These are phyloP conservation scores for Eurypyga helias DNA, from an alignment of 2,113 vertebrate genomes.

Conservation along the genomic window DNA sequence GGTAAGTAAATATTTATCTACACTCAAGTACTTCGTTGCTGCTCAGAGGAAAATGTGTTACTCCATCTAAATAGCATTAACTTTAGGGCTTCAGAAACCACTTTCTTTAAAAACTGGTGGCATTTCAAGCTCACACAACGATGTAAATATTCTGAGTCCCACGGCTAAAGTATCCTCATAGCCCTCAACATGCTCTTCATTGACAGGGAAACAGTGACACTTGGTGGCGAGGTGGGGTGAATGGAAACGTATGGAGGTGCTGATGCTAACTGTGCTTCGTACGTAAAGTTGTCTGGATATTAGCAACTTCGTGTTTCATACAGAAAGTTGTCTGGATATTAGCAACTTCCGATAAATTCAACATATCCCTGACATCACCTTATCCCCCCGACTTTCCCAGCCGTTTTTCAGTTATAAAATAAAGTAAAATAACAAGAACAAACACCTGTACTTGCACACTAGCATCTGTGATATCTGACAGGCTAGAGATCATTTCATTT, in stretches of 20 bases:
- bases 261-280: neutral
- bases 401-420: neutral
- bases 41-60: neutral
- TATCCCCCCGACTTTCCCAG: neutral
- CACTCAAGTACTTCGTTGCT: neutral
- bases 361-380: neutral
- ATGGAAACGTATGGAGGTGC: neutral
- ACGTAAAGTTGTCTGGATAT: neutral
- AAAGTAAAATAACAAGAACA: neutral
- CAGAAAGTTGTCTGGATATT: neutral
- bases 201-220: constrained; percentile 22
- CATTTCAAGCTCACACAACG: neutral
- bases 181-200: neutral
- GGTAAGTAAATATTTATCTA: neutral
- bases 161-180: neutral
- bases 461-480: neutral
- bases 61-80: neutral
- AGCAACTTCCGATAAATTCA: neutral
- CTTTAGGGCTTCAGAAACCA: neutral
- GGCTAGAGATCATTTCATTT: neutral
- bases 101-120: neutral
- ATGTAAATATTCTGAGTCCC: neutral
- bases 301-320: neutral
- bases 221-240: neutral
- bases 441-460: neutral